Base-by-base conservation (phyloP, 2,888 invertebrate species). In the Agrotis ipsilon region DNA sequence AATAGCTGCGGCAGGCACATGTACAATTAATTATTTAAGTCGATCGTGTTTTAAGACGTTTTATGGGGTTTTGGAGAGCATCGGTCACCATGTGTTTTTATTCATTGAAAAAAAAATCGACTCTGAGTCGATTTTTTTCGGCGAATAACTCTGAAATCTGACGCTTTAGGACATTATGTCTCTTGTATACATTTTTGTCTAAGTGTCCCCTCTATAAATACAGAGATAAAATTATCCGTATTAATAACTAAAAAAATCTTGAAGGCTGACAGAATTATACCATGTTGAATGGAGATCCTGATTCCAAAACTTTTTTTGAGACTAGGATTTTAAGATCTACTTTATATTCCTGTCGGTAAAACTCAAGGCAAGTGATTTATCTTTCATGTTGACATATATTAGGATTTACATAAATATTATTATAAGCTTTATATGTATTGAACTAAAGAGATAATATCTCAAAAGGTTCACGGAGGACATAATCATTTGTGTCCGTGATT, bases 401-500 rank as follows among this genome's bases (percentile, higher is more conserved):
- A 76, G 58, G 71, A 81, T 85, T 74, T 75, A 71, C 74, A 73
- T 79, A 82, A 66, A 66, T 64, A 66, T 72, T 73, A 58, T n/a
- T n/a, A n/a, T n/a, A 79, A 65, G 69, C 75, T 71, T 78, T 77
- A 72, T 83, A 76, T 80, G 73, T 75, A 82, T 75, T 73, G 68
- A 62, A 70, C 61, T 79, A 69, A 65, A 74, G 64, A 76, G 63
- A 84, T 75, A 74, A 76, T 83, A 83, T 86, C 76, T 75, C 67
- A 72, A 74, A 78, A 76, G 78, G 71, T 57, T 67, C 49, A 51
- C 55, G 46, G 63, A 58, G 63, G 67, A 77, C 66, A 64, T 76
- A 72, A 1, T 71, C 62, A 77, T 83, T 83, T 83, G 69, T 78
- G 75, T 69, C 63, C 63, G 48, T 86, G 85, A 85, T 86, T 79